Evolutionary conservation across 2,888 invertebrate genomes (phyloP).

Genomic region (Chaitophorus viminalis): DNA sequence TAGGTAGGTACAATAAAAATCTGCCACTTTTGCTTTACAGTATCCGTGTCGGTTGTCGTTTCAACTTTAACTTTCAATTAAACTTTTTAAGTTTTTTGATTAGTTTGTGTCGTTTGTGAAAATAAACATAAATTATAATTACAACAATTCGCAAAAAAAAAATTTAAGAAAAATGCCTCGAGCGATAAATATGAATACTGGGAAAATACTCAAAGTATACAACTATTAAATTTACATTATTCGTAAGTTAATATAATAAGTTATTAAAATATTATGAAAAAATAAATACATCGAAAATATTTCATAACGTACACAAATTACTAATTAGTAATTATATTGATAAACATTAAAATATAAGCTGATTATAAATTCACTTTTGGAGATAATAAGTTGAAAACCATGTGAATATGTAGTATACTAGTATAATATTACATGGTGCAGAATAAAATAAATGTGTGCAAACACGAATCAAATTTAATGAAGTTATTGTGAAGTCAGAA

Average conservation of each 20-base stretch:
- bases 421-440: background rate
- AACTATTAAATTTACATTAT: background rate
- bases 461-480: constrained; percentile 1
- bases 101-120: background rate
- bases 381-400: background rate
- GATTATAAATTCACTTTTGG: background rate
- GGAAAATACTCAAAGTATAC: background rate
- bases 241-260: background rate
- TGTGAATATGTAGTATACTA: background rate
- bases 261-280: too few relatives aligned
- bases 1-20: too few relatives aligned
- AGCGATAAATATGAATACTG: background rate
- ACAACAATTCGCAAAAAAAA: background rate
- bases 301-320: background rate
- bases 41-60: background rate
- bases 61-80: background rate
- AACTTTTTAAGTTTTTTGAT: constrained; percentile 19
- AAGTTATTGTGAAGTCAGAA: background rate
- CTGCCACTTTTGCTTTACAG: background rate
- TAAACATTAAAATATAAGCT: background rate
- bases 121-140: background rate
- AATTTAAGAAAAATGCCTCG: background rate
- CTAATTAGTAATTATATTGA: background rate
- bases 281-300: background rate
- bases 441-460: background rate